phyloP scores from a whole-genome alignment of 2,113 vertebrate species.

The Sylvilagus bachmani region DNA sequence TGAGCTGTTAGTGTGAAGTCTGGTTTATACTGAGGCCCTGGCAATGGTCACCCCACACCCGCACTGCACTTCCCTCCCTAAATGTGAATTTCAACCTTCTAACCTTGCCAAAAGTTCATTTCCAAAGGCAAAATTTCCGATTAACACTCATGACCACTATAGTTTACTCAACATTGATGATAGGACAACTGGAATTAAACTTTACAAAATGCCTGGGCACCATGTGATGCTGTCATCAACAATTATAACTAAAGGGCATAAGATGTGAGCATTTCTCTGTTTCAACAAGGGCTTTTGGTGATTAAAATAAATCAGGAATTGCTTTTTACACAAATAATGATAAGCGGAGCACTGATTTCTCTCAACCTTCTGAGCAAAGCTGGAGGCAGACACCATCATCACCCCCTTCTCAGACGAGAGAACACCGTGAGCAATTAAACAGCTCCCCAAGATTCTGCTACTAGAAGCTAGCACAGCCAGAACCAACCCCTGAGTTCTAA shows the following conservation, averaged over 20 bases:
- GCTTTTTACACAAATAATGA: background rate
- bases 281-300: background rate
- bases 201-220: background rate
- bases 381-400: background rate
- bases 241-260: conserved; percentile 3
- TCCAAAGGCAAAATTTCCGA: background rate
- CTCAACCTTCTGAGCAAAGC: background rate
- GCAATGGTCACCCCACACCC: background rate
- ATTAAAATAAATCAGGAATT: background rate
- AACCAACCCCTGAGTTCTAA: background rate
- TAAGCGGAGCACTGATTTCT: background rate
- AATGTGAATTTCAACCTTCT: conserved; percentile 42
- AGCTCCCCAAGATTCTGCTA: background rate
- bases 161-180: background rate
- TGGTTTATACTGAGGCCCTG: background rate
- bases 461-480: background rate
- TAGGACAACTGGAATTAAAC: conserved; percentile 26
- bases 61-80: background rate
- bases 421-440: background rate
- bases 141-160: background rate
- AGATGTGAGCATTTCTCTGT: background rate
- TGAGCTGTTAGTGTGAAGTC: rapidly evolving
- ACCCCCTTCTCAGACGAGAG: background rate
- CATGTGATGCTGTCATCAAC: background rate
- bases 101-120: background rate